Evolutionary conservation across 2,113 vertebrate species (phyloP).

Genomic region (Sphyrna mokarran): DNA sequence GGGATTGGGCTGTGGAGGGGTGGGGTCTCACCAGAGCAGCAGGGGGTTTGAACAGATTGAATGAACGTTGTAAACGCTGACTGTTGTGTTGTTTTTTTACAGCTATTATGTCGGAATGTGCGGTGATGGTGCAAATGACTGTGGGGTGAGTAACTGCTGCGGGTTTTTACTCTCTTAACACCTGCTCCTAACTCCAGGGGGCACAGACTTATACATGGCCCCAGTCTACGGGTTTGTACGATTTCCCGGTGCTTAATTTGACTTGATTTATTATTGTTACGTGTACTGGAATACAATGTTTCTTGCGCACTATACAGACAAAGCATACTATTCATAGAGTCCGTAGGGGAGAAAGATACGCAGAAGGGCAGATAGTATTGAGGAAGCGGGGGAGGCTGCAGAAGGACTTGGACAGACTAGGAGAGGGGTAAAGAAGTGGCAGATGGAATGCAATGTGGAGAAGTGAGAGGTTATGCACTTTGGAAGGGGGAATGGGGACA

Average conservation of each 20-base stretch:
- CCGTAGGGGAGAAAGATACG: too few species aligned
- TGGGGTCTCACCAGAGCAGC: neutral
- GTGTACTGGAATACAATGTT: too few species aligned
- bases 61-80: neutral
- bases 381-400: too few species aligned
- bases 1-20: neutral
- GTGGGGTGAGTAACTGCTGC: neutral
- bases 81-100: neutral
- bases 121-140: neutral
- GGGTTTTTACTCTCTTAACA: neutral
- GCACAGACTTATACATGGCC: neutral
- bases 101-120: constrained; percentile 29
- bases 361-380: too few species aligned
- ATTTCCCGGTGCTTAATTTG: neutral
- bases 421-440: too few species aligned
- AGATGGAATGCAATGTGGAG: too few species aligned
- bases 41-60: neutral
- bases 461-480: too few species aligned
- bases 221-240: neutral
- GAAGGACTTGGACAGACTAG: too few species aligned
- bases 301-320: too few species aligned
- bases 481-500: too few species aligned
- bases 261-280: too few species aligned
- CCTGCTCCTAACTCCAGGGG: neutral
- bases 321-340: too few species aligned